phyloP scores from a whole-genome alignment of 2,888 invertebrate species.

The Nomada flava region DNA sequence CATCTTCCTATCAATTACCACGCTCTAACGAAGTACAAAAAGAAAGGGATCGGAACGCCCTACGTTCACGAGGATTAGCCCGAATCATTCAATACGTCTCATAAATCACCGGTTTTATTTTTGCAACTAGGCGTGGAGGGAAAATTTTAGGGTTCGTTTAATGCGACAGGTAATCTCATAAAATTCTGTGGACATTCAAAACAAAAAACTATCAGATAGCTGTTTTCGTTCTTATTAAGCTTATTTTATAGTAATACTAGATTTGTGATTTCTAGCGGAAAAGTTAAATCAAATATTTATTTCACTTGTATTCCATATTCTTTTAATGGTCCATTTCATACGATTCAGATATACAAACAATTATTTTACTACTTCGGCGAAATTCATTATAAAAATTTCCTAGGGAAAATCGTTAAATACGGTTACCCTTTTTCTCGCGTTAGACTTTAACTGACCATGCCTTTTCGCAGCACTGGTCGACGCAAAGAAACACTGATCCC shows the following conservation, averaged over 20 bases:
- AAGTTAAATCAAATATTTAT: too few species aligned
- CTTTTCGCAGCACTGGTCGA: not conserved
- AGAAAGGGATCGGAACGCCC: not conserved
- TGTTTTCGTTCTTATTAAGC: too few species aligned
- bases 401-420: not conserved
- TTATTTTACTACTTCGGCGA: not conserved
- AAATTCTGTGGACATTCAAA: too few species aligned
- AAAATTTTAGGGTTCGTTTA: not conserved
- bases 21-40: constrained; percentile 17
- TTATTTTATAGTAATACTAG: too few species aligned
- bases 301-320: too few species aligned
- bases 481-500: constrained; percentile 27
- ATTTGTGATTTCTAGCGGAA: too few species aligned
- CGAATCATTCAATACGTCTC: constrained; percentile 10
- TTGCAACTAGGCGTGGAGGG: not conserved
- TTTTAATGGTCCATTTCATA: too few species aligned
- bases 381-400: not conserved
- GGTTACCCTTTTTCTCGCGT: not conserved
- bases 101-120: not conserved
- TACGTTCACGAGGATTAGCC: not conserved
- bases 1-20: constrained; percentile 53
- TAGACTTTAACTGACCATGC: not conserved
- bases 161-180: too few species aligned
- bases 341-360: not conserved
- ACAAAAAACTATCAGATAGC: too few species aligned